phyloP scores from a whole-genome alignment of 1,140 invertebrate genomes.

The Drosophila bipectinata region DNA sequence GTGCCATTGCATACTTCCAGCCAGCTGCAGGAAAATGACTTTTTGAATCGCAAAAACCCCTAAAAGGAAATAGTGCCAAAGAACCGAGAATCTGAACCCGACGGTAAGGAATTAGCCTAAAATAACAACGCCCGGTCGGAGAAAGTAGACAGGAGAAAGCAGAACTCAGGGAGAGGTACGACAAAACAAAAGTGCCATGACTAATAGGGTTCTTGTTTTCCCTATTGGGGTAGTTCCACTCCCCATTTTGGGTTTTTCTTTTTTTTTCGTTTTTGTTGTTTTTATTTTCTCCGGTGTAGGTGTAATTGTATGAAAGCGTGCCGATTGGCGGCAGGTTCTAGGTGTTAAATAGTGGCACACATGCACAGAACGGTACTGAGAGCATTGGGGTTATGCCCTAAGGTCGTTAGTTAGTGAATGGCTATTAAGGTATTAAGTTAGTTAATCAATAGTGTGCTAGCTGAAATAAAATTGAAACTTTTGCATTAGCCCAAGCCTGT shows the following conservation, averaged over 20 bases:
- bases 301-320: constrained; percentile 78
- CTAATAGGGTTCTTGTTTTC: constrained; percentile 50
- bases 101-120: constrained; percentile 69
- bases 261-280: constrained; percentile 7
- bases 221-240: constrained; percentile 5
- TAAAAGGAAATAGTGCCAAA: constrained; percentile 28
- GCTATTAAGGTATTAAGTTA: constrained; percentile 13
- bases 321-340: constrained; percentile 53
- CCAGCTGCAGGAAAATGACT: constrained; percentile 49
- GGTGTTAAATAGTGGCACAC: constrained; percentile 75
- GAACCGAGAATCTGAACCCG: constrained; percentile 16
- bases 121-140: constrained; percentile 51
- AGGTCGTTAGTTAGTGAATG: constrained; percentile 41
- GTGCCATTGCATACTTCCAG: constrained; percentile 62
- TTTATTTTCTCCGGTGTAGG: constrained; percentile 25
- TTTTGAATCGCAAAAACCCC: constrained; percentile 31
- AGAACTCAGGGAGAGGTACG: not conserved
- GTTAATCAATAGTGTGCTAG: not conserved
- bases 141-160: not conserved
- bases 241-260: not conserved
- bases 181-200: constrained; percentile 34
- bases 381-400: constrained; percentile 55
- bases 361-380: constrained; percentile 3
- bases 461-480: not conserved
- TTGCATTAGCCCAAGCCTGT: not conserved